Percentiles rank a stretch among this genome's conserved stretches.
phyloP scores from a whole-genome alignment of 2,797 vertebrate species.

The Pipistrellus nathusii region DNA sequence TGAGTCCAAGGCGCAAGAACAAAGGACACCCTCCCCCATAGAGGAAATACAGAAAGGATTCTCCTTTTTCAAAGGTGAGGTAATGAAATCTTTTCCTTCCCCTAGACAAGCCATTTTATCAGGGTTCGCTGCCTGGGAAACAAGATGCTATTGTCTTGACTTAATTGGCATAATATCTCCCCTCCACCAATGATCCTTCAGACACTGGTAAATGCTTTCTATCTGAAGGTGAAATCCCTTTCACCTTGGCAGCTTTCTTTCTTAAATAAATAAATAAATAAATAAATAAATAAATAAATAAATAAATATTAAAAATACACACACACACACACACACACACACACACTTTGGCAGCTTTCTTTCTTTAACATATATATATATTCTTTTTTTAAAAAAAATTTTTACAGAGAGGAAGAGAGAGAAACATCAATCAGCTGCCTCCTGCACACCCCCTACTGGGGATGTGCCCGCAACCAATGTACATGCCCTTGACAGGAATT shows the following conservation, averaged over 20 bases:
- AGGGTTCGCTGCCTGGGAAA: conserved; percentile 71
- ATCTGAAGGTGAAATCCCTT: conserved; percentile 58
- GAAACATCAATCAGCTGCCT: too few relatives aligned
- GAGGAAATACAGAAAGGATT: conserved; percentile 78
- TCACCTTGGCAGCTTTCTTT: conserved; percentile 13
- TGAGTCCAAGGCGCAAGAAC: conserved; percentile 68
- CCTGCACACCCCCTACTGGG: too few relatives aligned
- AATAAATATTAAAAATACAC: too few relatives aligned
- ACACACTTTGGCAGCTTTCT: too few relatives aligned
- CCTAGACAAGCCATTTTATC: conserved; percentile 75
- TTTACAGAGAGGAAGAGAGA: too few relatives aligned
- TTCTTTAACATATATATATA: too few relatives aligned
- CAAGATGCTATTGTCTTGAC: conserved; percentile 78
- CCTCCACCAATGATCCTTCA: conserved; percentile 54
- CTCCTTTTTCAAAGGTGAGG: conserved; percentile 75
- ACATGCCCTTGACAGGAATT: too few relatives aligned
- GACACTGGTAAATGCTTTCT: conserved; percentile 54
- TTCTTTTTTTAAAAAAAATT: too few relatives aligned
- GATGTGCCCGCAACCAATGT: too few relatives aligned
- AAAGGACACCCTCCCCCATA: conserved; percentile 66
- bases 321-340: too few relatives aligned
- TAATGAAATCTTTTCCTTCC: conserved; percentile 79
- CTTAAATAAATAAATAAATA: too few relatives aligned
- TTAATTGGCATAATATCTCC: conserved; percentile 76
- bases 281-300: too few relatives aligned